Evolutionary conservation across 2,113 vertebrate species (phyloP).

Genomic region (Toxotes jaculatrix): DNA sequence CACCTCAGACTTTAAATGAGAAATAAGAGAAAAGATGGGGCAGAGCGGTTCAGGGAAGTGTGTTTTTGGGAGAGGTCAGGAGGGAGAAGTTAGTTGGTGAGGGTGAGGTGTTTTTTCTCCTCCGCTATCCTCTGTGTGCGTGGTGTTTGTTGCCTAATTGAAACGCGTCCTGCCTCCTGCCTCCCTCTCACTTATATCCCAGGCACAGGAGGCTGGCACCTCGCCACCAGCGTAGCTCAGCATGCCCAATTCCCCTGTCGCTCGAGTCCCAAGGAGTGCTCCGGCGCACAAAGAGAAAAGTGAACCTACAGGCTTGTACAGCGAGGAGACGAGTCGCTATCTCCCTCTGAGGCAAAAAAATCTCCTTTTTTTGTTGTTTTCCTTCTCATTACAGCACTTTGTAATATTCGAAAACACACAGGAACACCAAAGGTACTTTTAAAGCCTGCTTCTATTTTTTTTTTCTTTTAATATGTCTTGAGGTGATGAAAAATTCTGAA

Average conservation of each 20-base stretch:
- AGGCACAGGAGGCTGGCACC: conserved; percentile 79
- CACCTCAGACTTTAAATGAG: conserved; percentile 58
- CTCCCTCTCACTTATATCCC: conserved; percentile 70
- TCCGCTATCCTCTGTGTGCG: conserved; percentile 37
- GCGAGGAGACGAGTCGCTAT: conserved; percentile 80
- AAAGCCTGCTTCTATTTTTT: conserved; percentile 73
- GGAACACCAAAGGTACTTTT: conserved; percentile 86
- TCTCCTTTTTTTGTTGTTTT: conserved; percentile 82
- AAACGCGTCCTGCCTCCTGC: conserved; percentile 79
- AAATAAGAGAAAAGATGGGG: conserved; percentile 48
- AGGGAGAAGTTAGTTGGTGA: conserved; percentile 54
- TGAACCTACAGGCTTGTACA: conserved; percentile 82
- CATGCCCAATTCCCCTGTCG: conserved; percentile 82
- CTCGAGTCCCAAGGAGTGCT: conserved; percentile 83
- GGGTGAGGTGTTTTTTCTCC: conserved; percentile 37
- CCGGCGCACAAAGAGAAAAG: conserved; percentile 83
- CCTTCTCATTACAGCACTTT: conserved; percentile 87
- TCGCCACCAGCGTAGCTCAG: conserved; percentile 82
- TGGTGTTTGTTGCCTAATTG: conserved; percentile 79
- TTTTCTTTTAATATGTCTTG: conserved; percentile 79
- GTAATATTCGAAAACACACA: conserved; percentile 87
- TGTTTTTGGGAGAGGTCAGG: conserved; percentile 74
- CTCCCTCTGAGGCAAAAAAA: conserved; percentile 81
- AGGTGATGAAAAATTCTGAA: conserved; percentile 74
- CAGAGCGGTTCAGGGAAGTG: conserved; percentile 51